Conservation (phyloP, 2,888 invertebrate species). For the Philaethria dido region DNA sequence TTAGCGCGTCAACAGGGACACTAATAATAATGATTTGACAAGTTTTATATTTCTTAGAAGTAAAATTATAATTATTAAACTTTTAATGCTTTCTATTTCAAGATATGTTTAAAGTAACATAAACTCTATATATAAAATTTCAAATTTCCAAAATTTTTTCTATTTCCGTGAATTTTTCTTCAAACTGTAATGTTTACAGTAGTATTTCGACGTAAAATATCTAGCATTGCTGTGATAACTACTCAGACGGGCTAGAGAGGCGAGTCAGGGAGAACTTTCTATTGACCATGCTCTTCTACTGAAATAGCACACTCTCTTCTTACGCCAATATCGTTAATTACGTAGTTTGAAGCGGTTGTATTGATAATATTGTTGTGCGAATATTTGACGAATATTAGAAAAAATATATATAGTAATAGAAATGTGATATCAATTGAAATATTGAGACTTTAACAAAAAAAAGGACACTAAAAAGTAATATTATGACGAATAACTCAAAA, state of each 20-base stretch:
- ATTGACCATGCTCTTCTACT: conserved; percentile 15
- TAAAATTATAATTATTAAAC: too few species aligned
- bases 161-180: not conserved
- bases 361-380: not conserved
- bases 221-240: conserved; percentile 8
- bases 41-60: too few species aligned
- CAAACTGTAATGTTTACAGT: not conserved
- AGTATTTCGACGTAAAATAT: conserved; percentile 7
- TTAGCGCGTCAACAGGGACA: too few species aligned
- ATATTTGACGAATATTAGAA: not conserved
- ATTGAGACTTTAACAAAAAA: too few species aligned
- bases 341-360: conserved; percentile 1
- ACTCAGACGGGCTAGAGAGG: conserved; percentile 1
- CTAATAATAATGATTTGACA: too few species aligned
- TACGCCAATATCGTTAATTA: conserved; percentile 10
- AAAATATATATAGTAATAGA: too few species aligned
- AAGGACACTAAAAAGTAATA: too few species aligned
- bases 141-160: not conserved
- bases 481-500: too few species aligned
- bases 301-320: conserved; percentile 17
- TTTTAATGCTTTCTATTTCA: too few species aligned
- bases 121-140: not conserved
- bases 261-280: conserved; percentile 4
- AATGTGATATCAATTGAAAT: too few species aligned
- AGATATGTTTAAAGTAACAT: too few species aligned